Percentiles rank a stretch among this genome's conserved stretches.
Evolutionary conservation across 2,888 invertebrate species (phyloP).

Genomic region (Antheraea yamamai): DNA sequence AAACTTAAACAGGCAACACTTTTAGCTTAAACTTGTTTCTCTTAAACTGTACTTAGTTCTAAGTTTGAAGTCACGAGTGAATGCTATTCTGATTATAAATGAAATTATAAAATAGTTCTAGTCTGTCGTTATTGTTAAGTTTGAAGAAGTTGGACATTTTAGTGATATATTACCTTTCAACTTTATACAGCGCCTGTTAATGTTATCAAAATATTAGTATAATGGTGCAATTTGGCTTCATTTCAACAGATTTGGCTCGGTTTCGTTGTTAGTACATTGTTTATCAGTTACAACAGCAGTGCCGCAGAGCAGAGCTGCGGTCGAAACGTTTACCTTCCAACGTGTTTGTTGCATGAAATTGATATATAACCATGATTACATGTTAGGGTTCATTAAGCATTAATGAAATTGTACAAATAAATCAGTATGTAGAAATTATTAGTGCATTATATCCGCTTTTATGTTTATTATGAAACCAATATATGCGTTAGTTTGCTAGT

Average conservation of each 20-base stretch:
- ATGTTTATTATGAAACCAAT: no score
- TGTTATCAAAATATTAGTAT: slow-evolving; percentile 60
- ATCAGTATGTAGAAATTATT: no score
- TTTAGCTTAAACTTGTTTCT: neutral
- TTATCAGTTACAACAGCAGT: slow-evolving; percentile 36
- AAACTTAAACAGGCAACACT: neutral
- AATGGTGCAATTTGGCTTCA: slow-evolving; percentile 57
- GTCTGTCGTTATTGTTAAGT: neutral
- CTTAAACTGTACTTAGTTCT: neutral
- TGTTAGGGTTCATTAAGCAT: no score
- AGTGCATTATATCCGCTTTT: no score
- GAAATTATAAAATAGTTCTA: neutral
- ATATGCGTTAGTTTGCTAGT: no score
- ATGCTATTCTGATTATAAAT: no score
- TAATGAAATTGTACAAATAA: no score
- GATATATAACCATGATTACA: no score
- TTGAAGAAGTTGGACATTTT: neutral
- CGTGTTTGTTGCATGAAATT: neutral
- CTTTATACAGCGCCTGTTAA: slow-evolving; percentile 23
- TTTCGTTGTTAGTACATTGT: slow-evolving; percentile 36
- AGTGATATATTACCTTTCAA: slow-evolving; percentile 15
- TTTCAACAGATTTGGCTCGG: slow-evolving; percentile 53
- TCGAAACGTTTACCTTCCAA: slow-evolving; percentile 27
- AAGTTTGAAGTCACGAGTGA: no score
- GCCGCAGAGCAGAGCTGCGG: slow-evolving; percentile 21